Conservation (phyloP, 2,888 invertebrate genomes). For the Drosophila trichaetosa region DNA sequence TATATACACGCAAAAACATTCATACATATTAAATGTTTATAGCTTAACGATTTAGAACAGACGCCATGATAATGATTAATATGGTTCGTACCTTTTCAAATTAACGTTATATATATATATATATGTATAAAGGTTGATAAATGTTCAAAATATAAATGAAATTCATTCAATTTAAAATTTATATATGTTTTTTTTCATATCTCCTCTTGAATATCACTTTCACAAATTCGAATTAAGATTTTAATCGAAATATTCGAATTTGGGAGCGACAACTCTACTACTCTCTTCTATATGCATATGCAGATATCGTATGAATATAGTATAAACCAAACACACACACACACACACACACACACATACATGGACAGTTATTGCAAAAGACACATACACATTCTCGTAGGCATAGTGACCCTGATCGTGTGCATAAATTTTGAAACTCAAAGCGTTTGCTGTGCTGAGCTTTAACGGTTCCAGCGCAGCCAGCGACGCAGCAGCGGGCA, state of each 20-base stretch:
- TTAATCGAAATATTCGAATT: neutral
- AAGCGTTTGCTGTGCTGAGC: conserved; percentile 86
- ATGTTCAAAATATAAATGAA: no score
- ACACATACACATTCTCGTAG: conserved; percentile 79
- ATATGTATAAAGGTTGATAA: no score
- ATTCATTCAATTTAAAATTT: neutral
- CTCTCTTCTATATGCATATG: conserved; percentile 2
- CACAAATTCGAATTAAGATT: neutral
- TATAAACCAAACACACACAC: conserved; percentile 2
- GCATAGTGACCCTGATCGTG: conserved; percentile 85
- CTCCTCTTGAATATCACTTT: neutral
- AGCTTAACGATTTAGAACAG: conserved; percentile 4
- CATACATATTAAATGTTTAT: conserved; percentile 44
- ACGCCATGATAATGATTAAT: neutral
- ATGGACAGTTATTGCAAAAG: conserved; percentile 15
- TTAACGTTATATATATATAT: no score
- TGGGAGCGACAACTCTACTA: neutral
- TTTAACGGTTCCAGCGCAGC: conserved; percentile 83
- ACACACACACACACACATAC: neutral
- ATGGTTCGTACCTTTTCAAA: no score
- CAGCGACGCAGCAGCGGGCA: conserved; percentile 47
- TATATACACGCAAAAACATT: conserved; percentile 3
- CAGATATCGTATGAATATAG: neutral
- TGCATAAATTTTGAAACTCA: conserved; percentile 87
- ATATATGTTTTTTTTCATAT: neutral